Percentiles rank a stretch among this genome's conserved stretches.
phyloP scores from a whole-genome alignment of 2,888 invertebrate species.

The Melieria picta region DNA sequence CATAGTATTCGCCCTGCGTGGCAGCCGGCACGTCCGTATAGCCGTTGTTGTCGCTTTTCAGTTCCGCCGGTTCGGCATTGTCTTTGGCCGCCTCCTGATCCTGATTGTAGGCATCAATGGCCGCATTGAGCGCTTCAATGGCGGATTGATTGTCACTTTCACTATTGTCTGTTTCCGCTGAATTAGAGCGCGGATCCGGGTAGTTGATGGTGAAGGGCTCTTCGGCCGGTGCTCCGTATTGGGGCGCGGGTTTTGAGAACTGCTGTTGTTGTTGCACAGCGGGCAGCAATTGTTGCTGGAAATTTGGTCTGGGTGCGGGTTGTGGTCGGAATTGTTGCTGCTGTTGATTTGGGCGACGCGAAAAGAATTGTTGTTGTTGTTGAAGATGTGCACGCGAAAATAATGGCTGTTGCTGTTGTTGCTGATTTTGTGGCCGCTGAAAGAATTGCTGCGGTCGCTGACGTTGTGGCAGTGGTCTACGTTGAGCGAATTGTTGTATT shows the following conservation, averaged over 20 bases:
- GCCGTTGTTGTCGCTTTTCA: constrained; percentile 22
- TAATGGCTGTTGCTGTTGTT: constrained; percentile 8
- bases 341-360: constrained; percentile 31
- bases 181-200: constrained; percentile 41
- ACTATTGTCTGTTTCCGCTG: constrained; percentile 27
- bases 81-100: constrained; percentile 20
- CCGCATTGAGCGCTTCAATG: constrained; percentile 46
- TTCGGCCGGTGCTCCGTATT: constrained; percentile 52
- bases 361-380: constrained; percentile 34
- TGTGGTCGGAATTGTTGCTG: constrained; percentile 34
- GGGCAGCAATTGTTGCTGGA: constrained; percentile 6
- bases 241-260: constrained; percentile 38
- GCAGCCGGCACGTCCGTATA: constrained; percentile 20
- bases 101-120: constrained; percentile 44
- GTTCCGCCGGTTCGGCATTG: not conserved
- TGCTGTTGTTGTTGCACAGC: constrained; percentile 20
- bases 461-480: constrained; percentile 16
- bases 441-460: constrained; percentile 22
- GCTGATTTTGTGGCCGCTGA: constrained; percentile 27
- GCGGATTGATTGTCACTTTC: constrained; percentile 40
- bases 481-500: constrained; percentile 21
- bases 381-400: constrained; percentile 1
- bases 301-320: constrained; percentile 31
- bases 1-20: constrained; percentile 63
- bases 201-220: constrained; percentile 46